Conservation (phyloP, 2,113 vertebrate genomes). For the Melanocharis versteri region DNA sequence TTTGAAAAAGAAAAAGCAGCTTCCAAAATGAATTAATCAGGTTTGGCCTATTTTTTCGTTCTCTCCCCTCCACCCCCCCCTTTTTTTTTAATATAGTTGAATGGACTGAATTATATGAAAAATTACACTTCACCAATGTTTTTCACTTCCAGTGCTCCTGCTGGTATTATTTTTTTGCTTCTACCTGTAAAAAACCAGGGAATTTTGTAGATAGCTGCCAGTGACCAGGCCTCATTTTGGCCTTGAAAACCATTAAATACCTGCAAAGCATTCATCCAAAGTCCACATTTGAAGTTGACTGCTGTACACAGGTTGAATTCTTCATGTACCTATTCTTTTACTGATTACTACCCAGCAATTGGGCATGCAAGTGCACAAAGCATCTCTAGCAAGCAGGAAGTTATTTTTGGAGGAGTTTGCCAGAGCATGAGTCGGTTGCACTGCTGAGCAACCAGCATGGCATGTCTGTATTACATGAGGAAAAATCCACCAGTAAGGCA, state of each 20-base stretch:
- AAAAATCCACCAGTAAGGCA: background rate
- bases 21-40: background rate
- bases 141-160: background rate
- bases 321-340: accelerated
- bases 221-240: background rate
- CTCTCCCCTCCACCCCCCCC: accelerated
- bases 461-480: background rate
- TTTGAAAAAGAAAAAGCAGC: background rate
- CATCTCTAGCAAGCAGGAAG: background rate
- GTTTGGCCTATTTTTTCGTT: background rate
- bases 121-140: background rate
- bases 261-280: background rate
- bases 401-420: background rate
- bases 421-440: background rate
- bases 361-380: background rate
- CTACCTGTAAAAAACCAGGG: background rate
- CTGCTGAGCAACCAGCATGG: background rate
- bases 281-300: background rate
- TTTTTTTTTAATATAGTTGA: background rate
- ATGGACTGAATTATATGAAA: background rate
- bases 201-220: background rate
- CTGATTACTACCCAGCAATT: background rate
- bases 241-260: background rate
- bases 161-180: background rate
- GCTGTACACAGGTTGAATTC: background rate